Evolutionary conservation across 2,888 invertebrate species (phyloP).

Genomic region (Cephus pygmeus): DNA sequence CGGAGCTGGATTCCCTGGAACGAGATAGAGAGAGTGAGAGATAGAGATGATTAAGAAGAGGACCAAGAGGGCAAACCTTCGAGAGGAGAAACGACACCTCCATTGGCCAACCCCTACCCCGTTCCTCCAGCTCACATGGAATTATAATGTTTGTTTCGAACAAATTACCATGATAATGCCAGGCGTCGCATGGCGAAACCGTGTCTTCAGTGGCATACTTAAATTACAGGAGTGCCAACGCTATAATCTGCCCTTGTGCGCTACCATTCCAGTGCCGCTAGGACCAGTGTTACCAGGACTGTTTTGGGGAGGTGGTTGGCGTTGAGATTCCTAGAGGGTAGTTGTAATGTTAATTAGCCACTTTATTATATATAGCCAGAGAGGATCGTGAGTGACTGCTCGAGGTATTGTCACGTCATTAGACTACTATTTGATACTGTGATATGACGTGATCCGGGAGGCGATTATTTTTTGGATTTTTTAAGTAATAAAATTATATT

Average conservation of each 20-base stretch:
- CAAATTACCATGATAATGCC: slow-evolving; percentile 67
- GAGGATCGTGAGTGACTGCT: slow-evolving; percentile 48
- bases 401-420: slow-evolving; percentile 19
- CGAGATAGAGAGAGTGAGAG: no score
- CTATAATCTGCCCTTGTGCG: slow-evolving; percentile 20
- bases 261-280: slow-evolving; percentile 22
- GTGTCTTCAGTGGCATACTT: slow-evolving; percentile 61
- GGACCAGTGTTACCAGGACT: slow-evolving; percentile 24
- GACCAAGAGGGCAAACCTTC: slow-evolving; percentile 1
- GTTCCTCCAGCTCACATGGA: slow-evolving; percentile 34
- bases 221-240: slow-evolving; percentile 51
- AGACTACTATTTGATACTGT: no score
- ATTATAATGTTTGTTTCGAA: slow-evolving; percentile 67
- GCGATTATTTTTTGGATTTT: no score
- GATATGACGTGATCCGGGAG: no score
- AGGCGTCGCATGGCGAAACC: slow-evolving; percentile 51
- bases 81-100: slow-evolving; percentile 17
- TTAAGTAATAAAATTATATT: no score
- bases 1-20: no score
- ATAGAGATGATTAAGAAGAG: no score
- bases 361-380: slow-evolving; percentile 49
- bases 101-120: slow-evolving; percentile 4
- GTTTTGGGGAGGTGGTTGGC: slow-evolving; percentile 34
- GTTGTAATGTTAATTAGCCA: slow-evolving; percentile 63
- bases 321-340: slow-evolving; percentile 42